phyloP scores from a whole-genome alignment of 2,888 invertebrate genomes.

The Linnaemya tessellans region DNA sequence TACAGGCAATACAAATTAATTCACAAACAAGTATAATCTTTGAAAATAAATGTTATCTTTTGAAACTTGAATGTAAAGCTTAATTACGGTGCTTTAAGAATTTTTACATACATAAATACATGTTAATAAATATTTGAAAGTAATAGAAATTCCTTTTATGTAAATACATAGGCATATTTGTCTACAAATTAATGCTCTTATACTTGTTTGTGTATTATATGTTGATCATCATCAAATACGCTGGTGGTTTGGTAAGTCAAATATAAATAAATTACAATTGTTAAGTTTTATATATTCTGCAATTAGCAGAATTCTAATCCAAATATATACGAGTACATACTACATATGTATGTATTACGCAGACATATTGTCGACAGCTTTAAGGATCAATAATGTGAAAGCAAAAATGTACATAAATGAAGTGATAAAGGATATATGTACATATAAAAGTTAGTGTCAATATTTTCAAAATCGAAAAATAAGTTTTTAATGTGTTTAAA shows the following conservation, averaged over 20 bases:
- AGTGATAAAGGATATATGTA: no score
- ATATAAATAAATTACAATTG: slow-evolving; percentile 14
- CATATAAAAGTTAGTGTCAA: no score
- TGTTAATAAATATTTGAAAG: neutral
- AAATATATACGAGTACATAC: neutral
- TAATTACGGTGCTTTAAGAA: neutral
- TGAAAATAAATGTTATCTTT: neutral
- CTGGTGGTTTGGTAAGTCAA: slow-evolving; percentile 52
- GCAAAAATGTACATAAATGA: no score
- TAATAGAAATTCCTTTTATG: neutral
- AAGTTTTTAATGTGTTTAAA: no score
- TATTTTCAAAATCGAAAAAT: no score
- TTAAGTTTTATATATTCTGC: neutral
- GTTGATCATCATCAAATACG: slow-evolving; percentile 33
- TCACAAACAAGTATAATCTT: slow-evolving; percentile 43
- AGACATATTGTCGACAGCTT: neutral
- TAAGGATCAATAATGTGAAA: neutral
- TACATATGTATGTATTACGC: no score
- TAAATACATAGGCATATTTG: no score
- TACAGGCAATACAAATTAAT: slow-evolving; percentile 40
- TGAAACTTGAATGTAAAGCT: neutral
- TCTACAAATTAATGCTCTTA: slow-evolving; percentile 7
- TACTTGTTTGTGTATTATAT: slow-evolving; percentile 51
- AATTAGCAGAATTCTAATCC: neutral
- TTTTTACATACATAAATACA: neutral